phyloP scores from a whole-genome alignment of 2,888 invertebrate genomes.

The Drosophila mettleri region DNA sequence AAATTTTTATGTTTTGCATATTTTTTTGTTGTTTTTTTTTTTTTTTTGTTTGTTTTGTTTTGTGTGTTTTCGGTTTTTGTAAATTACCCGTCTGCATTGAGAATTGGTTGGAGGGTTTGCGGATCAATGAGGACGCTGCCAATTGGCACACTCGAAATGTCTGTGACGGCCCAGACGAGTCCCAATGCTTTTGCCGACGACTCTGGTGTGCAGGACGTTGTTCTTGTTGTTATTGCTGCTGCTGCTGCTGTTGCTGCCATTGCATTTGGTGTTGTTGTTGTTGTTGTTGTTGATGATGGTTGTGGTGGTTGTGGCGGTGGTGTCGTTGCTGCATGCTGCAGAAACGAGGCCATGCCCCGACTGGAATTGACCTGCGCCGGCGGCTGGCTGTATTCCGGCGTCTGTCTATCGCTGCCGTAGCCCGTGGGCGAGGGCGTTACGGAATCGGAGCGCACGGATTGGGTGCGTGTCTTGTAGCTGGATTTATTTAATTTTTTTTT shows the following conservation, averaged over 20 bases:
- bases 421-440: constrained; percentile 91
- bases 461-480: constrained; percentile 85
- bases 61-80: constrained; percentile 76
- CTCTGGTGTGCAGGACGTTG: constrained; percentile 55
- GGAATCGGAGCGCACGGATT: constrained; percentile 88
- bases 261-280: constrained; percentile 30
- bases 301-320: constrained; percentile 24
- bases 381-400: constrained; percentile 83
- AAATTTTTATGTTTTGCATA: too few relatives aligned
- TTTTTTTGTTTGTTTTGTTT: constrained; percentile 44
- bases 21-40: constrained; percentile 42
- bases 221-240: constrained; percentile 28
- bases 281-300: constrained; percentile 17
- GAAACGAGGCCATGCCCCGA: constrained; percentile 48
- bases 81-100: constrained; percentile 86
- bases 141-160: constrained; percentile 92
- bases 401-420: constrained; percentile 85
- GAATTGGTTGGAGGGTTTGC: constrained; percentile 85
- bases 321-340: constrained; percentile 52
- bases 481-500: constrained; percentile 32
- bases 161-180: constrained; percentile 95
- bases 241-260: constrained; percentile 15
- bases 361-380: constrained; percentile 40
- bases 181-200: constrained; percentile 72
- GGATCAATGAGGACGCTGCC: constrained; percentile 96